Evolutionary conservation across 2,113 vertebrate genomes (phyloP).

Genomic region (Notiomystis cincta): DNA sequence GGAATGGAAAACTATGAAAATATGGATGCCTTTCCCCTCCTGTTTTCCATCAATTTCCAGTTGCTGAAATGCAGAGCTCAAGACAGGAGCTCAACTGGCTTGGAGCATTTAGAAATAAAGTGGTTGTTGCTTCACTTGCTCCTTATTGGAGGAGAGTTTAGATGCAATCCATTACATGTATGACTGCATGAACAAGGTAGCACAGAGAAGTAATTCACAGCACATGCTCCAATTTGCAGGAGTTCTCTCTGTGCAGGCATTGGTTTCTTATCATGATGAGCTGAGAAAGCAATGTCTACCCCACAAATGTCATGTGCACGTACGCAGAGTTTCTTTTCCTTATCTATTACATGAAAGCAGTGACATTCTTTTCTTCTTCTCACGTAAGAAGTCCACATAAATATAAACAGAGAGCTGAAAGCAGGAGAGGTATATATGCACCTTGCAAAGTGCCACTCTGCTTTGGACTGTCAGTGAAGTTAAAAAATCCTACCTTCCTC

Average conservation of each 20-base stretch:
- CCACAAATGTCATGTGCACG: rapidly evolving
- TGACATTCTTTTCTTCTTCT: background rate
- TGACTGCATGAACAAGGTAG: background rate
- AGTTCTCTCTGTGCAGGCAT: background rate
- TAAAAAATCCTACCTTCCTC: background rate
- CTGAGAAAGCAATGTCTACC: background rate
- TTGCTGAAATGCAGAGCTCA: background rate
- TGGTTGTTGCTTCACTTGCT: background rate
- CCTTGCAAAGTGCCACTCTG: background rate
- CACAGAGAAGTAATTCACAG: background rate
- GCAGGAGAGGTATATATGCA: background rate
- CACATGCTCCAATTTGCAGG: background rate
- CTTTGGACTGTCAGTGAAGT: background rate
- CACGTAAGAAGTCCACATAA: background rate
- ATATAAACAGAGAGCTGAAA: background rate
- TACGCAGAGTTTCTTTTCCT: background rate
- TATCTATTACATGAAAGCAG: background rate
- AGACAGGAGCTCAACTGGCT: background rate
- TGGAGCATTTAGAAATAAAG: background rate
- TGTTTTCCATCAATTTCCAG: background rate
- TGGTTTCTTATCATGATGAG: background rate
- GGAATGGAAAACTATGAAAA: conserved; percentile 4
- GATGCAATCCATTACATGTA: background rate
- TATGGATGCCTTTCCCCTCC: background rate
- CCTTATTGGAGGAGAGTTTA: background rate